Evolutionary conservation across 1,140 invertebrate genomes (phyloP).

Genomic region (Dinoponera quadriceps): DNA sequence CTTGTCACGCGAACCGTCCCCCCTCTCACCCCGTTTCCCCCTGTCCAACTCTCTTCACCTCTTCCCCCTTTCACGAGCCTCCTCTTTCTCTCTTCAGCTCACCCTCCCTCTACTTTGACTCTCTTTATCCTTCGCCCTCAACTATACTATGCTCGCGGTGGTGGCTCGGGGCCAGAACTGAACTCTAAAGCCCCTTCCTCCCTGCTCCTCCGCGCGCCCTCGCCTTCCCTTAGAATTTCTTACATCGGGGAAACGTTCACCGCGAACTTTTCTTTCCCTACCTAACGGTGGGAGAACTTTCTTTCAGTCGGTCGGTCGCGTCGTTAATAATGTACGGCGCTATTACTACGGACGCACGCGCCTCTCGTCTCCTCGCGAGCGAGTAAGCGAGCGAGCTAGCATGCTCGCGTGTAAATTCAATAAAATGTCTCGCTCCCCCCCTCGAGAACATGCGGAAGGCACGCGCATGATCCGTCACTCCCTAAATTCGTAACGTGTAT

Average conservation of each 20-base stretch:
- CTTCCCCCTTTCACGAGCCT: no score
- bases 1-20: not conserved
- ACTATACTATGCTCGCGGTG: slow-evolving; percentile 24
- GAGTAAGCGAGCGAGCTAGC: no score
- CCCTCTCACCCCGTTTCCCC: not conserved
- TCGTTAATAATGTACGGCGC: slow-evolving; percentile 52
- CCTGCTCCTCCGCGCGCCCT: not conserved
- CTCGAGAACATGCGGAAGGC: no score
- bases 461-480: no score
- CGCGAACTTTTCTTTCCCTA: slow-evolving; percentile 38
- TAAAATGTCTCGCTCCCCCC: slow-evolving; percentile 23
- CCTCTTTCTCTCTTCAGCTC: not conserved
- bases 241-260: slow-evolving; percentile 47
- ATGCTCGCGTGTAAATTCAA: slow-evolving; percentile 17
- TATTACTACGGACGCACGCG: slow-evolving; percentile 43
- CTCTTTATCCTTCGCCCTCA: slow-evolving; percentile 23
- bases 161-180: slow-evolving; percentile 53
- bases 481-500: not conserved
- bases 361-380: not conserved
- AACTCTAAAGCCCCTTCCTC: slow-evolving; percentile 31
- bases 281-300: slow-evolving; percentile 17
- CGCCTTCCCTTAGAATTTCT: slow-evolving; percentile 59
- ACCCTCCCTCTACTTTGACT: not conserved
- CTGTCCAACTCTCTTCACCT: not conserved
- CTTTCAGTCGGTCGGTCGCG: slow-evolving; percentile 15